Evolutionary conservation across 2,113 vertebrate species (phyloP).

Genomic region (Toxotes jaculatrix): DNA sequence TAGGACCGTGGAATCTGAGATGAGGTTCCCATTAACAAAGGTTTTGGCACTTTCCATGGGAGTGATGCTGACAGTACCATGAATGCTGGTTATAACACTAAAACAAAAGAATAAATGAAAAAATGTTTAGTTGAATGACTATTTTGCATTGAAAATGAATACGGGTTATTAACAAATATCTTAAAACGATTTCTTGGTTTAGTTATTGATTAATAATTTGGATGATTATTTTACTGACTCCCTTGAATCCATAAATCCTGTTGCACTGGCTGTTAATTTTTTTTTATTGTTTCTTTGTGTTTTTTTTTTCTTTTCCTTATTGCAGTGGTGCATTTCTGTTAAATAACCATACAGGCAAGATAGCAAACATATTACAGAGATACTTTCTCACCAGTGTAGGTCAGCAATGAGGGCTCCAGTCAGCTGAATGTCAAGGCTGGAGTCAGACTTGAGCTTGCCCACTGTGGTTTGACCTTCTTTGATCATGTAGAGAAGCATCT

Average conservation of each 20-base stretch:
- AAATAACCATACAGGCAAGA: background rate
- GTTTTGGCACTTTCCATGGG: conserved; percentile 90
- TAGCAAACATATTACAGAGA: background rate
- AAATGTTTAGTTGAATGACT: background rate
- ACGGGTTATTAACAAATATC: background rate
- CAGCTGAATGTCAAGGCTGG: conserved; percentile 91
- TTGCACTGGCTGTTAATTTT: background rate
- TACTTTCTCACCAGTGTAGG: conserved; percentile 89
- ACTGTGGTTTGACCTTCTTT: conserved; percentile 94
- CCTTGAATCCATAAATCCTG: background rate
- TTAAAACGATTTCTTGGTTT: background rate
- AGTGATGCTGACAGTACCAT: conserved; percentile 86
- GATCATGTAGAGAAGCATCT: conserved; percentile 96
- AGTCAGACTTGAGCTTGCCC: conserved; percentile 87
- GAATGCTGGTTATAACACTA: conserved; percentile 89
- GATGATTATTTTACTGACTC: too few species aligned
- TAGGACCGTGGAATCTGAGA: conserved; percentile 86
- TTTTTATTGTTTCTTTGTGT: background rate
- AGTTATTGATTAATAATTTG: too few species aligned
- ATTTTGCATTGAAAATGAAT: background rate
- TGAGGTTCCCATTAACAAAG: conserved; percentile 91
- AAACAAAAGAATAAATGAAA: background rate
- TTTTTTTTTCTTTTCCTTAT: background rate
- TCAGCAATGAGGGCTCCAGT: conserved; percentile 93
- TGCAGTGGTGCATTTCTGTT: background rate